phyloP scores from a whole-genome alignment of 1,140 invertebrate genomes.

The Zaprionus kolodkinae region DNA sequence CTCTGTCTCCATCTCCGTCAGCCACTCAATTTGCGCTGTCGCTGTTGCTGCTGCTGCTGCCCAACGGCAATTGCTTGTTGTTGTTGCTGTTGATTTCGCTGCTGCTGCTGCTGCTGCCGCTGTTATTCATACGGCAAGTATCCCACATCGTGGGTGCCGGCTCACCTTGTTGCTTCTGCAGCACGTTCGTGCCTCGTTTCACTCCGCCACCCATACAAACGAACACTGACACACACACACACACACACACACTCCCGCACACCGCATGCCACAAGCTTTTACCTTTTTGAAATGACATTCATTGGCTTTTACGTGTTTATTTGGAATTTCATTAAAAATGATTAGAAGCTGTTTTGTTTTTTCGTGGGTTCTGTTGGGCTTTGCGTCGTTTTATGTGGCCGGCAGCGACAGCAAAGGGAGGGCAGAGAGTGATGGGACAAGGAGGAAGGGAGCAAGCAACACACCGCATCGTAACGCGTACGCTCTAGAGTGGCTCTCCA shows the following conservation, averaged over 20 bases:
- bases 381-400: constrained; percentile 42
- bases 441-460: neutral
- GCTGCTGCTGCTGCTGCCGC: constrained; percentile 46
- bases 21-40: constrained; percentile 24
- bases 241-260: neutral
- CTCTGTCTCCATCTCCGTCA: constrained; percentile 1
- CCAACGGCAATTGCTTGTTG: constrained; percentile 66
- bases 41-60: constrained; percentile 48
- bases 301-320: constrained; percentile 82
- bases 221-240: constrained; percentile 15
- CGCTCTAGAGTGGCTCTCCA: constrained; percentile 3
- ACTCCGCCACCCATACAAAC: constrained; percentile 10
- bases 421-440: neutral
- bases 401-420: neutral
- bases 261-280: constrained; percentile 62
- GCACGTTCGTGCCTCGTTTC: constrained; percentile 30
- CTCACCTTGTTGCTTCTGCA: constrained; percentile 69
- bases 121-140: constrained; percentile 68
- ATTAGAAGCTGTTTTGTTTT: constrained; percentile 81
- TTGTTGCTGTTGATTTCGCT: constrained; percentile 37
- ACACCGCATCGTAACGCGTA: neutral
- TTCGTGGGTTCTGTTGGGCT: constrained; percentile 69
- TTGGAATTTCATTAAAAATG: constrained; percentile 82
- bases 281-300: constrained; percentile 82
- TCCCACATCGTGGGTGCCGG: constrained; percentile 56